Evolutionary conservation across 2,888 invertebrate genomes (phyloP).

Genomic region (Trilocha varians): DNA sequence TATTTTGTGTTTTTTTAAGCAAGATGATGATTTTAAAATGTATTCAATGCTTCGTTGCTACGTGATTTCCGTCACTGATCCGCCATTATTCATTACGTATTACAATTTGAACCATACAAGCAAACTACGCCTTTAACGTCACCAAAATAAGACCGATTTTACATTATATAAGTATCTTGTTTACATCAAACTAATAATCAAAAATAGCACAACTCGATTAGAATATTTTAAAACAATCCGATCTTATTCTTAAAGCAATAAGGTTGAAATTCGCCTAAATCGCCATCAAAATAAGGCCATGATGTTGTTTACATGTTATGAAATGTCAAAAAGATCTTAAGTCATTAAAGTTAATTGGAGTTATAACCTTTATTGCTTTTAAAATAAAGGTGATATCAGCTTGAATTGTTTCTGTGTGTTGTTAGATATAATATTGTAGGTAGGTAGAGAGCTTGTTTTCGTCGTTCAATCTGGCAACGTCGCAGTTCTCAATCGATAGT

Average conservation of each 20-base stretch:
- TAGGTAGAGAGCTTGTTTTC: neutral
- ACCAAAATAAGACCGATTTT: neutral
- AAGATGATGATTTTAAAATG: neutral
- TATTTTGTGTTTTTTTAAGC: too few species aligned
- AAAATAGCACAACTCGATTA: neutral
- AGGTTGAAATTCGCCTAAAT: neutral
- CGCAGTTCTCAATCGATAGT: neutral
- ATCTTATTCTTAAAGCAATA: neutral
- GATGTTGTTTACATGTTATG: neutral
- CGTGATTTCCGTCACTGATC: constrained; percentile 6
- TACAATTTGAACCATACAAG: neutral
- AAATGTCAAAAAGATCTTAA: neutral
- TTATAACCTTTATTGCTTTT: neutral
- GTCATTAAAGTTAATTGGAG: neutral
- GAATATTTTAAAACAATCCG: neutral
- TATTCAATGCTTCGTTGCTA: neutral
- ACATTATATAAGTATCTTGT: constrained; percentile 3
- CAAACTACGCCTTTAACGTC: neutral
- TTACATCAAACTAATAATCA: constrained; percentile 5
- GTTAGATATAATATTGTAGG: neutral
- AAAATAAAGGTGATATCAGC: neutral
- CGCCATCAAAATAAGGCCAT: neutral
- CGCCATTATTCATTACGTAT: neutral
- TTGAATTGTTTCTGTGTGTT: neutral
- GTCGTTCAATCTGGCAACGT: neutral